A percentile compares a stretch with the other conserved stretches of the same genome.
Evolutionary conservation across 2,888 invertebrate genomes (phyloP).

Genomic region (Neoascia interrupta): DNA sequence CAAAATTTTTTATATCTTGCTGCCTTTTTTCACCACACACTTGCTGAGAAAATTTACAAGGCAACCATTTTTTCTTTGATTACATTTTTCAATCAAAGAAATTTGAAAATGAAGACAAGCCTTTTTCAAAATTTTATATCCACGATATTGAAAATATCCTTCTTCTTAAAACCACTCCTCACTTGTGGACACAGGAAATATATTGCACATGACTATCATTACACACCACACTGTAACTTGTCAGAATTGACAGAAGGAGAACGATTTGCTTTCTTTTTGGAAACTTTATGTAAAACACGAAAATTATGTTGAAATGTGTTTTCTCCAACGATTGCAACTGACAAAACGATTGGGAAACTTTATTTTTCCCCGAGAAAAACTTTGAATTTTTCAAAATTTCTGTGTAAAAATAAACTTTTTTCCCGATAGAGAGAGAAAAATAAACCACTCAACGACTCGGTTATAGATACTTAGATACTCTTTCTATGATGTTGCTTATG

Average conservation of each 20-base stretch:
- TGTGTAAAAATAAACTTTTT: constrained; percentile 64
- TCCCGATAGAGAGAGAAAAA: constrained; percentile 37
- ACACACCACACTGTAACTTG: constrained; percentile 28
- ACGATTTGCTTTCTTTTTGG: neutral
- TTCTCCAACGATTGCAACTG: constrained; percentile 53
- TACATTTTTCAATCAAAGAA: constrained; percentile 40
- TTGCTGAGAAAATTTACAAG: constrained; percentile 42
- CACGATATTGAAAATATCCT: too few species aligned
- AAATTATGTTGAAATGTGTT: constrained; percentile 22
- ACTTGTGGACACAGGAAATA: constrained; percentile 17
- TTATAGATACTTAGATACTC: constrained; percentile 63
- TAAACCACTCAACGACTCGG: constrained; percentile 41
- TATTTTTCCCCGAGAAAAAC: neutral
- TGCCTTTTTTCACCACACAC: constrained; percentile 48
- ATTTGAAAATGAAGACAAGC: neutral
- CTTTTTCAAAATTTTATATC: too few species aligned
- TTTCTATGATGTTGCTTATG: constrained; percentile 65
- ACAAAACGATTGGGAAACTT: constrained; percentile 25
- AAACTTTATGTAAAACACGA: constrained; percentile 28
- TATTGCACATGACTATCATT: constrained; percentile 45
- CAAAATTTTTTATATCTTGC: constrained; percentile 2
- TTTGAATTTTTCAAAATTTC: constrained; percentile 16
- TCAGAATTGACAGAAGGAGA: constrained; percentile 22
- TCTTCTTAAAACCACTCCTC: constrained; percentile 38
- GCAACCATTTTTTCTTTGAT: constrained; percentile 37